A percentile compares a stretch with the other conserved stretches of the same genome.
Evolutionary conservation across 2,797 vertebrate species (phyloP).

Genomic region (Rhyacichthys aspro): DNA sequence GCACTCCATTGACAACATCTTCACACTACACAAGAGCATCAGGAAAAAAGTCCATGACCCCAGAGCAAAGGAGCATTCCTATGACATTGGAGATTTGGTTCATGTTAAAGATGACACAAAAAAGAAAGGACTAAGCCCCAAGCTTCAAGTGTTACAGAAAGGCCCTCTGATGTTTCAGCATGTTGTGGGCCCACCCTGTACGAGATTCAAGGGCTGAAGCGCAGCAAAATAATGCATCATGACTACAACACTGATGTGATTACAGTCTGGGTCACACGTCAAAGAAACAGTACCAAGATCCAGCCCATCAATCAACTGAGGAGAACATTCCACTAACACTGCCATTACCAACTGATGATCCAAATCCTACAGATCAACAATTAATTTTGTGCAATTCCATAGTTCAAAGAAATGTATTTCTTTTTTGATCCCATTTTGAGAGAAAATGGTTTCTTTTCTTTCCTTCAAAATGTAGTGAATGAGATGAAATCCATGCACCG

Average conservation of each 20-base stretch:
- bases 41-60: constrained; percentile 23
- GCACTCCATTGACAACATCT: constrained; percentile 7
- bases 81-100: constrained; percentile 17
- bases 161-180: background rate
- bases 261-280: too few species aligned
- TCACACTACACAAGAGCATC: background rate
- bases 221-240: constrained; percentile 17
- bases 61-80: constrained; percentile 5
- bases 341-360: too few species aligned
- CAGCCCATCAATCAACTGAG: too few species aligned
- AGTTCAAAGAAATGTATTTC: too few species aligned
- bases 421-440: background rate
- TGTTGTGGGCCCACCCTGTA: background rate
- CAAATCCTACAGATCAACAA: too few species aligned
- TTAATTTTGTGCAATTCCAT: too few species aligned
- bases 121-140: constrained; percentile 21
- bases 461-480: too few species aligned
- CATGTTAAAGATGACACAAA: constrained; percentile 18
- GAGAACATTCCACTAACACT: too few species aligned
- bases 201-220: constrained; percentile 4
- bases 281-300: too few species aligned
- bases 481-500: background rate
- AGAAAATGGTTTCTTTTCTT: background rate
- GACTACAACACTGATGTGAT: too few species aligned
- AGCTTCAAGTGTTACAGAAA: constrained; percentile 8